Base-by-base conservation (phyloP, 1,140 invertebrate species). In the Papilio helenus region DNA sequence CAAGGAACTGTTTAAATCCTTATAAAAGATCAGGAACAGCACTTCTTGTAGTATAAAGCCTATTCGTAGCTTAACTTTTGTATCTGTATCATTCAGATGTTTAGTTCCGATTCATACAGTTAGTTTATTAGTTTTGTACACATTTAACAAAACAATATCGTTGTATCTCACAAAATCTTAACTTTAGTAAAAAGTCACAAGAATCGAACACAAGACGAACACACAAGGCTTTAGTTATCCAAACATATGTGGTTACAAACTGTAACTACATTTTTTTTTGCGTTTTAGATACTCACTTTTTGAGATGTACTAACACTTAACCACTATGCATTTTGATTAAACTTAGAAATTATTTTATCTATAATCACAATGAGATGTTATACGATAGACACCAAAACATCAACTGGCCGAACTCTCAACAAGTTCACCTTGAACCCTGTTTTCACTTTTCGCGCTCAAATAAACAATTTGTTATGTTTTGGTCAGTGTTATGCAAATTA, bases 401-500 rank as follows among this genome's bases (percentile, higher is more conserved):
- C 80, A 84, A 94, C 92, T 94, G 89, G 85, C 86, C 81, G 85
- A 79, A 78, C 81, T 78, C 81, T 79, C 76, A 72, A 80, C 39
- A 79, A 74, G 82, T 83, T 89, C 83, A 91, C 89, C 89, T 93
- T 93, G 90, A 92, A 90, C 90, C 82, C 79, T 80, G 91, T 92
- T 94, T 94, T 94, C 93, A 92, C 93, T 94, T 93, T 93, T 93
- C 87, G 87, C 90, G 85, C 87, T 83, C 84, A 92, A 92, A 91
- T 91, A 92, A 92, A 91, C 88, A 79, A 79, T 89, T 42, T 92
- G 92, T 93, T 92, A 92, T 93, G 89, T 93, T 89, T 88, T 84
- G 89, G 85, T 83, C 88, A 90, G 84, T 93, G 87, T 94, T 92
- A 94, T 94, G 93, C 91, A 94, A 94, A 94, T 94, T 84, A 92